Base-by-base conservation (phyloP, 1,140 invertebrate genomes). In the Drosophila grimshawi region DNA sequence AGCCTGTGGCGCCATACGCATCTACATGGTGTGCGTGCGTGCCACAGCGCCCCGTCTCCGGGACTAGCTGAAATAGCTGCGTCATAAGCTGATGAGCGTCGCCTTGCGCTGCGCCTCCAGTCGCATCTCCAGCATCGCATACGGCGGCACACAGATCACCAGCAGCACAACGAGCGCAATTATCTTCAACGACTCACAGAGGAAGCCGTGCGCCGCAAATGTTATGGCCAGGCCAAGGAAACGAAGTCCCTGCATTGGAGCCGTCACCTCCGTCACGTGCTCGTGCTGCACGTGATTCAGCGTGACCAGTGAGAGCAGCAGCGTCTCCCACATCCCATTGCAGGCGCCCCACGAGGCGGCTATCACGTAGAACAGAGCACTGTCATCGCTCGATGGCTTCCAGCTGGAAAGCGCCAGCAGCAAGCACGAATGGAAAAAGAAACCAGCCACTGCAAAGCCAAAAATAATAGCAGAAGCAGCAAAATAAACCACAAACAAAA, bases 281-380 rank as follows among this genome's bases (percentile, higher is more conserved):
- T 82, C 63, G 64, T 92, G 83, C 43, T 82, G 59, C 51, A 85
- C 70, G 41, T 92, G 92, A 41, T 92, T 92, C 3, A 92, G 62
- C 5, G 92, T 92, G 45, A 92, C 86, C 66, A 92, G 74, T 4
- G 92, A 89, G 29, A 92, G 92, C 43, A 94, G 92, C 5, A 96
- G 91, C 57, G 94, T 95, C 85, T 96, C 95, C 95, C 95, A 96
- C 76, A 95, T 95, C 30, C 95, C 94, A 69, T 96, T 95, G 85
- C 95, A 96, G n/a, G 95, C 95, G 39, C 95, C 95, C 95, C 95
- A 96, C 5, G 94, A 94, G 3, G 95, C 95, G 32, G 95, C 94
- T 72, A 95, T 95, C 10, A 96, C 95, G 77, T 95, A 95, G 76
- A 96, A 95, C 10, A 96, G 93, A 4, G 95, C 95, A 19, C 95